A percentile compares a stretch with the other conserved stretches of the same genome.
Evolutionary conservation across 2,797 vertebrate species (phyloP).

Genomic region (Geotrypetes seraphini): DNA sequence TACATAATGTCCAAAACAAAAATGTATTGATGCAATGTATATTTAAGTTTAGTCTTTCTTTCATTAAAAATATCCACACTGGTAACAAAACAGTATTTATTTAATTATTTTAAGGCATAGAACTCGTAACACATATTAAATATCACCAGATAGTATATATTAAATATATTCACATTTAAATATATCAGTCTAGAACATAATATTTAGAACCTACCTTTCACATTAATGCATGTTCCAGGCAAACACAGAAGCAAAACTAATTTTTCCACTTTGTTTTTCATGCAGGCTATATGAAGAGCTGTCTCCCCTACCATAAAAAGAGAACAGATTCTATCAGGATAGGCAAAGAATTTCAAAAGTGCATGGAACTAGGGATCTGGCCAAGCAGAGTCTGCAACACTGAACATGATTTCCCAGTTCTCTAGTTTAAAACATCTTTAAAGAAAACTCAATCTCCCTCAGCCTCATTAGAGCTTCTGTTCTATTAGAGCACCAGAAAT

Average conservation of each 20-base stretch:
- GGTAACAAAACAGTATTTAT: slow-evolving; percentile 1
- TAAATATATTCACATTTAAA: slow-evolving; percentile 4
- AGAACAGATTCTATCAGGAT: slow-evolving; percentile 55
- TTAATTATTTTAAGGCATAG: too few relatives aligned
- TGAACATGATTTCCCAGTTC: slow-evolving; percentile 39
- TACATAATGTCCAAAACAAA: not conserved
- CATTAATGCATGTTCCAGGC: slow-evolving; percentile 78
- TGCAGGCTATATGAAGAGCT: slow-evolving; percentile 84
- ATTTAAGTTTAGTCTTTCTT: too few relatives aligned
- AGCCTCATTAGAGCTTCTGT: slow-evolving; percentile 41
- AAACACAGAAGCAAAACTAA: slow-evolving; percentile 74
- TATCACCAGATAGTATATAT: slow-evolving; percentile 1
- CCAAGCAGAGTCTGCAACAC: slow-evolving; percentile 46
- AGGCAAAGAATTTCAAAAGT: slow-evolving; percentile 54
- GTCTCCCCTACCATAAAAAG: slow-evolving; percentile 87
- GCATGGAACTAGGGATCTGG: slow-evolving; percentile 44
- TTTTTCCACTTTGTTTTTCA: slow-evolving; percentile 82
- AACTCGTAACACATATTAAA: slow-evolving; percentile 2
- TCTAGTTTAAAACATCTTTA: slow-evolving; percentile 40
- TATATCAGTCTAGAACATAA: slow-evolving; percentile 16
- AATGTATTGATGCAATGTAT: too few relatives aligned
- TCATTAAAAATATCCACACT: too few relatives aligned
- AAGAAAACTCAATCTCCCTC: slow-evolving; percentile 19
- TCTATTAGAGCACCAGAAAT: slow-evolving; percentile 43
- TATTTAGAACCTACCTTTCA: slow-evolving; percentile 74